Percentiles rank a stretch among this genome's conserved stretches.
These are phyloP conservation scores for Eurytoma adleriae DNA, from an alignment of 2,888 invertebrate species.

Conservation along the genomic window DNA sequence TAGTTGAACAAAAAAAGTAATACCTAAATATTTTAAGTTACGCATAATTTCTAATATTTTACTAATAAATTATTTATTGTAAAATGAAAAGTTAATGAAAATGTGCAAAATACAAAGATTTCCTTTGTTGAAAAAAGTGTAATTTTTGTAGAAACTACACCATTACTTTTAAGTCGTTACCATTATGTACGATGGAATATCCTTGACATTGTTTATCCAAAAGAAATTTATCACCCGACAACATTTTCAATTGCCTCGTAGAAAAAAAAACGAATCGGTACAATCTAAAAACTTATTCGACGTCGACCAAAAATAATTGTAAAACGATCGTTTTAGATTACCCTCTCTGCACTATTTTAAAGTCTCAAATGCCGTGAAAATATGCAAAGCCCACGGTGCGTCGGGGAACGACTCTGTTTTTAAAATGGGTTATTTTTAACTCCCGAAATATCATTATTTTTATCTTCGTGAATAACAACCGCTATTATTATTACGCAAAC, in stretches of 20 bases:
- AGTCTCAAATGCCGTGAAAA: slow-evolving; percentile 28
- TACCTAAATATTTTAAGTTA: slow-evolving; percentile 35
- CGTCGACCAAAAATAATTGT: slow-evolving; percentile 28
- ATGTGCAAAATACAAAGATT: slow-evolving; percentile 62
- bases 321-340: slow-evolving; percentile 37
- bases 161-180: not conserved
- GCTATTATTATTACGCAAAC: slow-evolving; percentile 20
- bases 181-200: not conserved
- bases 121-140: slow-evolving; percentile 46
- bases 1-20: slow-evolving; percentile 28
- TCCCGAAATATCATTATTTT: slow-evolving; percentile 35
- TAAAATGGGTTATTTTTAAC: slow-evolving; percentile 47
- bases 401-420: slow-evolving; percentile 23
- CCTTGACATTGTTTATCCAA: not conserved
- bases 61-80: slow-evolving; percentile 73
- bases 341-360: slow-evolving; percentile 39
- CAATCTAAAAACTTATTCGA: not conserved
- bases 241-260: not conserved
- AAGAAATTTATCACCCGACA: not conserved
- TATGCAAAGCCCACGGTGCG: not conserved
- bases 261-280: not conserved
- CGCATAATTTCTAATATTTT: slow-evolving; percentile 64
- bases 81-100: slow-evolving; percentile 72
- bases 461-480: slow-evolving; percentile 15
- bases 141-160: slow-evolving; percentile 26